These are phyloP conservation scores for Periophthalmus magnuspinnatus DNA, from an alignment of 2,797 vertebrate genomes.

Conservation along the genomic window DNA sequence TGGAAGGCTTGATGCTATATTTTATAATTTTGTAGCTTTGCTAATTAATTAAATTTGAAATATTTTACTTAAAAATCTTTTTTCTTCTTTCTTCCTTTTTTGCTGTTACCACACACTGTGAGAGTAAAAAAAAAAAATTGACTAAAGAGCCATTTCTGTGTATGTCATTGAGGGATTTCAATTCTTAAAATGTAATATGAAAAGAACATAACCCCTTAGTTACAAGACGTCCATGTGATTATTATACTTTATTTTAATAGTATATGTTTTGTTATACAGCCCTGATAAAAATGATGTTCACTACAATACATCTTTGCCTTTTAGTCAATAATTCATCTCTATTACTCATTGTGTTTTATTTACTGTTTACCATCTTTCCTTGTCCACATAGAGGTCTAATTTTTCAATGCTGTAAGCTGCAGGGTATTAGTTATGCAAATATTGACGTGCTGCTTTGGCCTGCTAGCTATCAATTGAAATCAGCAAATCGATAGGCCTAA, in stretches of 20 bases:
- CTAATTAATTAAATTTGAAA: slow-evolving; percentile 21
- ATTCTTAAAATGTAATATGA: too few species aligned
- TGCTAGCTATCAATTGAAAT: slow-evolving; percentile 94
- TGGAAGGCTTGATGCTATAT: slow-evolving; percentile 6
- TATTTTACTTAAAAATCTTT: not conserved
- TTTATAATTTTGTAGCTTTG: not conserved
- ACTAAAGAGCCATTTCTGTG: not conserved
- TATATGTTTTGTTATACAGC: not conserved
- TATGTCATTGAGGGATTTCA: too few species aligned
- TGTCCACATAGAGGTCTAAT: slow-evolving; percentile 80
- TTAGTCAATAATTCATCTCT: slow-evolving; percentile 9
- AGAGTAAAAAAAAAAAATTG: not conserved
- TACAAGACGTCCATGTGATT: not conserved
- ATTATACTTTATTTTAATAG: not conserved
- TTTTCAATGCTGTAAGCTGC: slow-evolving; percentile 82
- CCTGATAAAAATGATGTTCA: not conserved
- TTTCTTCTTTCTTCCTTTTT: not conserved
- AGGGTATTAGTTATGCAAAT: slow-evolving; percentile 90
- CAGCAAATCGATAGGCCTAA: slow-evolving; percentile 94
- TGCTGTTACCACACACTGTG: not conserved
- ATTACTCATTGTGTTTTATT: slow-evolving; percentile 18
- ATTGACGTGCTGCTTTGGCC: slow-evolving; percentile 89
- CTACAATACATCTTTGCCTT: not conserved
- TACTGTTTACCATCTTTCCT: slow-evolving; percentile 16
- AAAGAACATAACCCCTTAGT: not conserved